phyloP scores from a whole-genome alignment of 2,797 vertebrate species.

The Lepus oiostolus region DNA sequence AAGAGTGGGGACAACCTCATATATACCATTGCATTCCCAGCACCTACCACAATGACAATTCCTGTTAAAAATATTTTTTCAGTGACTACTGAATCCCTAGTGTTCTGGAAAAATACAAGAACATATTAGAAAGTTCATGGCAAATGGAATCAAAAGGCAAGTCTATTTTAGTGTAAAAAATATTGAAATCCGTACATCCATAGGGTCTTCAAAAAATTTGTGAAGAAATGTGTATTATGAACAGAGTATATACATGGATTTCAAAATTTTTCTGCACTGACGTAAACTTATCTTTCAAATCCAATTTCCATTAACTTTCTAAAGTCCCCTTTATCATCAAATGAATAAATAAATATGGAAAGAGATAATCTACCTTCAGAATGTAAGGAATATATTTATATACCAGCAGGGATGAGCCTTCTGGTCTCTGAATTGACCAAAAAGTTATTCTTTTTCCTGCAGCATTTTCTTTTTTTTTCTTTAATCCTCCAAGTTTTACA shows the following conservation, averaged over 20 bases:
- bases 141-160: no score
- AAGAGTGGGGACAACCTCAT: background rate
- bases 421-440: background rate
- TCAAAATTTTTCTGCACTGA: no score
- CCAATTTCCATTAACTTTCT: no score
- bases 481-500: no score
- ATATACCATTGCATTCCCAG: background rate
- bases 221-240: no score
- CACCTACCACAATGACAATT: background rate
- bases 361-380: background rate
- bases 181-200: no score
- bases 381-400: background rate
- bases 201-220: no score
- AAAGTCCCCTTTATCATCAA: background rate
- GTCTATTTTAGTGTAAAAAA: no score
- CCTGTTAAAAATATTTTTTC: slow-evolving; percentile 21
- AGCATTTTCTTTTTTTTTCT: background rate
- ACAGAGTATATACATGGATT: no score
- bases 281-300: no score
- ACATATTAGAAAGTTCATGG: no score
- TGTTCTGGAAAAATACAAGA: background rate
- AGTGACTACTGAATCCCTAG: background rate
- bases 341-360: background rate
- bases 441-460: background rate
- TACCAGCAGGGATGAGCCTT: background rate